These are phyloP conservation scores for Sturnira hondurensis DNA, from an alignment of 2,113 vertebrate species.

Conservation along the genomic window DNA sequence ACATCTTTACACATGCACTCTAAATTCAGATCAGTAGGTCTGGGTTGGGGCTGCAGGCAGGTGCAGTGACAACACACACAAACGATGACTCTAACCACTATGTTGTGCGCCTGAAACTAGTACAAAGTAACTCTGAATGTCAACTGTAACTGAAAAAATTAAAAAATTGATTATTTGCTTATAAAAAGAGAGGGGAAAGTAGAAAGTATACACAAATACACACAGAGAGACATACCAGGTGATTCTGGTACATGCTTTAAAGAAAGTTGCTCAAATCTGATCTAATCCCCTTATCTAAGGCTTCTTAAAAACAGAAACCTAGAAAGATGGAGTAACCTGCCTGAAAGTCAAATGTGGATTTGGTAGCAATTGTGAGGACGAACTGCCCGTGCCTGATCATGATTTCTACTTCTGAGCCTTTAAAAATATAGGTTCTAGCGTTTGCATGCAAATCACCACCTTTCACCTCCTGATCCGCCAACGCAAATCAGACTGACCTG, in stretches of 20 bases:
- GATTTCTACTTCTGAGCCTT: background rate
- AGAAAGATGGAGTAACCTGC: background rate
- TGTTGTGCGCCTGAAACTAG: background rate
- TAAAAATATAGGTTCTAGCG: background rate
- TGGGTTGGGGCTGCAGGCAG: background rate
- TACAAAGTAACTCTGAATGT: background rate
- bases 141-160: background rate
- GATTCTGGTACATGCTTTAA: background rate
- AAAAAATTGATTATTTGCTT: background rate
- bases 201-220: background rate
- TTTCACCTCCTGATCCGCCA: background rate
- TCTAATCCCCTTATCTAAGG: background rate
- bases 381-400: background rate
- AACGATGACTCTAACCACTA: background rate
- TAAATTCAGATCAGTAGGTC: background rate
- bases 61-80: background rate
- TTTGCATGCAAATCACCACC: background rate
- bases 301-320: background rate
- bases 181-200: background rate
- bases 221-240: background rate
- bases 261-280: background rate
- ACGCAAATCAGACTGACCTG: background rate
- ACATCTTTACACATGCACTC: background rate
- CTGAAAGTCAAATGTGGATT: background rate
- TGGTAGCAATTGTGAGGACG: background rate